Conservation (phyloP, 2,888 invertebrate genomes). For the Megalurothrips usitatus region DNA sequence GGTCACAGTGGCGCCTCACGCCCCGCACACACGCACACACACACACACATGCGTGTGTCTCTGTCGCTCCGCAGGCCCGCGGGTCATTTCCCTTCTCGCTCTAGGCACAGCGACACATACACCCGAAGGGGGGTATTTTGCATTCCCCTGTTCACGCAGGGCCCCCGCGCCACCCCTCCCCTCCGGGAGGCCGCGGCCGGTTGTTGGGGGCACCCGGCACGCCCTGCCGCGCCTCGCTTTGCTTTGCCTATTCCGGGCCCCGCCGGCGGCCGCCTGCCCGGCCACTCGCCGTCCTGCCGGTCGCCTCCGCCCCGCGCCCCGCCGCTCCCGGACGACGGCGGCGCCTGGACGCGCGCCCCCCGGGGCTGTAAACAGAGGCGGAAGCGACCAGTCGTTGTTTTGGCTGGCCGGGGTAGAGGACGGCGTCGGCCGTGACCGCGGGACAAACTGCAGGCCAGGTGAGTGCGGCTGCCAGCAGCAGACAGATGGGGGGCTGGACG, state of each 20-base stretch:
- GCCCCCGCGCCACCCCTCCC: background rate
- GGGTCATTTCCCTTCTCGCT: too few relatives aligned
- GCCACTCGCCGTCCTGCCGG: background rate
- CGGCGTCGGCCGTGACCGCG: too few relatives aligned
- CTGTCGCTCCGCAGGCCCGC: too few relatives aligned
- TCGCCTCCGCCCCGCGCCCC: background rate
- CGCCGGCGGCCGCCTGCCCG: background rate
- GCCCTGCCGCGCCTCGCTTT: too few relatives aligned
- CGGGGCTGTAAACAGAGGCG: too few relatives aligned
- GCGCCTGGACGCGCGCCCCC: background rate
- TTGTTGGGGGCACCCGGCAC: background rate
- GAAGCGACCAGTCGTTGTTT: too few relatives aligned
- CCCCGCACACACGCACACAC: background rate
- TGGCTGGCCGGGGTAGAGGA: too few relatives aligned
- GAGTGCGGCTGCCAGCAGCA: too few relatives aligned
- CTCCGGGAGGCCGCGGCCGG: background rate
- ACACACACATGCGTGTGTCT: background rate
- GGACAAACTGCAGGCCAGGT: too few relatives aligned
- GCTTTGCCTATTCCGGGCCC: too few relatives aligned
- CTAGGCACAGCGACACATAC: background rate
- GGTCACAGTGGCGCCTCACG: background rate
- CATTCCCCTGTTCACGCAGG: background rate
- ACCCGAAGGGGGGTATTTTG: background rate
- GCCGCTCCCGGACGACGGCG: background rate
- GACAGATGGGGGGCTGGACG: too few relatives aligned